Base-by-base conservation (phyloP, 1,140 invertebrate genomes). In the Aplysia californica region DNA sequence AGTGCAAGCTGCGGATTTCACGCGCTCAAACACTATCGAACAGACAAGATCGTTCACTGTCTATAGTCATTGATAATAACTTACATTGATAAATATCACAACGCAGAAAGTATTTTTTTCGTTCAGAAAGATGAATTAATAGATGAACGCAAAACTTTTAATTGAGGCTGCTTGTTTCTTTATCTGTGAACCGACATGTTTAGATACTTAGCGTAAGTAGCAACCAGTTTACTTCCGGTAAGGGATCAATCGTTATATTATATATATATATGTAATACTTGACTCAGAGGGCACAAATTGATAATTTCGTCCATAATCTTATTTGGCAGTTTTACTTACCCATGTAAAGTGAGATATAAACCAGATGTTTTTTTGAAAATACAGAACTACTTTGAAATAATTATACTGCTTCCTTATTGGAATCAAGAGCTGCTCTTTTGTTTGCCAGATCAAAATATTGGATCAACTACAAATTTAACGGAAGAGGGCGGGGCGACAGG, bases 151-250 rank as follows among this genome's bases (percentile, higher is more conserved):
- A 36, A n/a, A 38, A 20, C 3, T 10, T 38, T 1, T 36, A 1
- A 21, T 26, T 36, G n/a, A 38, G 3, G 2, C 10, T 3, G 36
- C 3, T 10, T 36, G 4, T 23, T 35, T 3, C 23, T 6, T 38
- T 35, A 66, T 66, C n/a, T 29, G 10, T 29, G 2, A 66, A 68
- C n/a, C n/a, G 39, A 68, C 39, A n/a, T 68, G 66, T 68, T 68
- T 44, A 2, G 66, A 6, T 26, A 29, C 10, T 29, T 38, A 38
- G 64, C 64, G 64, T 66, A 66, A 66, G 31, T 68, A 68, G 66
- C 66, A 68, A 68, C 66, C 26, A 5, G 21, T 33, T 5, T 33
- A n/a, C n/a, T 66, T 66, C 64, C 64, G 29, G 15, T 66, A 21
- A 33, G 6, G 10, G 31, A 10, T 10, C n/a, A 59, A 6, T n/a